These are phyloP conservation scores for Baccha elongata DNA, from an alignment of 2,888 invertebrate species.

Conservation along the genomic window DNA sequence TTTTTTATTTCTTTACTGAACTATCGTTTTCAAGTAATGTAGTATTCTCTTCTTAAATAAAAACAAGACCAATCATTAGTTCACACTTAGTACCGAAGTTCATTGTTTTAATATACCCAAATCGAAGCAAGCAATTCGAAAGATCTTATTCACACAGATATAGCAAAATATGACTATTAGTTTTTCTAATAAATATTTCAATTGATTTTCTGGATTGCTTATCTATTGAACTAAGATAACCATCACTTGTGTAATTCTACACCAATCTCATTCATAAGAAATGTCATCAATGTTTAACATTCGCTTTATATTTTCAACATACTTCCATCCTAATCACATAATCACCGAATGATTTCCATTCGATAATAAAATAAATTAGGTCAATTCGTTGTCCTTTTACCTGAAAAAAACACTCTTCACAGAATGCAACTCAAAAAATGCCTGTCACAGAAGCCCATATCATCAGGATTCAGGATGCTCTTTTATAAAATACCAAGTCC, in stretches of 20 bases:
- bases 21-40: too few relatives aligned
- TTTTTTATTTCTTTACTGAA: too few relatives aligned
- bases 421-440: neutral
- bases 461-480: neutral
- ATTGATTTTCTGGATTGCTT: too few relatives aligned
- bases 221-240: neutral
- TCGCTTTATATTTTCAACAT: neutral
- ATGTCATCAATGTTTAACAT: neutral
- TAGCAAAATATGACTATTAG: too few relatives aligned
- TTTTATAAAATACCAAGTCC: neutral
- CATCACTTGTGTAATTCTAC: neutral
- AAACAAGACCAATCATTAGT: too few relatives aligned
- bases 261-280: neutral
- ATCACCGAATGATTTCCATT: neutral
- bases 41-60: too few relatives aligned
- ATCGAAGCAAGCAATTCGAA: too few relatives aligned
- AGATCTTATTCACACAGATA: too few relatives aligned
- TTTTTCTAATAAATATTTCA: too few relatives aligned
- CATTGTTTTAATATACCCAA: too few relatives aligned
- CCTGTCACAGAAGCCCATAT: neutral
- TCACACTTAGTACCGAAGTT: too few relatives aligned
- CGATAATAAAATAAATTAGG: neutral
- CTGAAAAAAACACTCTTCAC: neutral
- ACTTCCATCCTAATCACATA: slow-evolving; percentile 9
- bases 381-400: slow-evolving; percentile 5